These are phyloP conservation scores for Oxyura jamaicensis DNA, from an alignment of 2,113 vertebrate species.

Conservation along the genomic window DNA sequence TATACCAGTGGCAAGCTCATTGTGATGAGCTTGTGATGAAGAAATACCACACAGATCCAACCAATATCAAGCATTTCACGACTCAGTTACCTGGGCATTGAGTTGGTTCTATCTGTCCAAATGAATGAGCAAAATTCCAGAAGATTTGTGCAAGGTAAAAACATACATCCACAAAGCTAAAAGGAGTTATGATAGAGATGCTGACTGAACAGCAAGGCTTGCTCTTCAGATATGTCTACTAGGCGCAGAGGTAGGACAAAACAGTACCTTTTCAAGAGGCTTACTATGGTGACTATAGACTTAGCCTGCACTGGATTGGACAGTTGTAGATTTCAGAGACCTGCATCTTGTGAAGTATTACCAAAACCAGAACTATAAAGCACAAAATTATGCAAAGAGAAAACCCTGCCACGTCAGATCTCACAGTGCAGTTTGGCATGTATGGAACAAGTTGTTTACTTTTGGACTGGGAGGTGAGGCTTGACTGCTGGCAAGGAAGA, in stretches of 20 bases:
- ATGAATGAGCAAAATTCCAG: not conserved
- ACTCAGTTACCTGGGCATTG: not conserved
- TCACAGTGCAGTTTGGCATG: not conserved
- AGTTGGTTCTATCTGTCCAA: not conserved
- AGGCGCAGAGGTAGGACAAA: not conserved
- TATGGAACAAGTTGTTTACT: constrained; percentile 73
- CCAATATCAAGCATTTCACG: not conserved
- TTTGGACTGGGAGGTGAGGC: constrained; percentile 80
- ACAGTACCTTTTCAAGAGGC: not conserved
- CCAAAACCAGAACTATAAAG: not conserved
- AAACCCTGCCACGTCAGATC: not conserved
- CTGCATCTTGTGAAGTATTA: not conserved
- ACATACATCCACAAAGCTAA: not conserved
- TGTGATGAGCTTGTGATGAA: not conserved
- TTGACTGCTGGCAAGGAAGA: constrained; percentile 73
- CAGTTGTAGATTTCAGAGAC: not conserved
- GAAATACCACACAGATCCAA: not conserved
- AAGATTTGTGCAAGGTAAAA: not conserved
- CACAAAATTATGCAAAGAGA: not conserved
- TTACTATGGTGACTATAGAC: not conserved
- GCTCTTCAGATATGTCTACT: not conserved
- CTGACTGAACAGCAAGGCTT: not conserved
- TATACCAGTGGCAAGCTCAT: not conserved
- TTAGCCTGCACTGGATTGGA: not conserved
- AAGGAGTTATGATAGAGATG: not conserved